Base-by-base conservation (phyloP, 2,888 invertebrate genomes). In the Yponomeuta plumbellus region DNA sequence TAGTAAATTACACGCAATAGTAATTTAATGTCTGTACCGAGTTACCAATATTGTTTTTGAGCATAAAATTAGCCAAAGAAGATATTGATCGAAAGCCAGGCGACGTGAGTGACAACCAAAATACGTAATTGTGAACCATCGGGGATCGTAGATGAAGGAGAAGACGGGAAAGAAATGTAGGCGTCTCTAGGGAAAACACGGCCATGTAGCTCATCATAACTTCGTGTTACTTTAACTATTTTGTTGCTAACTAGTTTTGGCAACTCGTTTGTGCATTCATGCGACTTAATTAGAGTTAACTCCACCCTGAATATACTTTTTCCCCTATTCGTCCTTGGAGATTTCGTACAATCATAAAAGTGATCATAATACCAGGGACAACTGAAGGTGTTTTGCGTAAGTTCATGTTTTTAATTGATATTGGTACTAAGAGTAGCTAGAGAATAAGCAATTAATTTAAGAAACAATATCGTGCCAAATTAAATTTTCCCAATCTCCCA, bases 181-280 rank as follows among this genome's bases (percentile, higher is more conserved):
- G 17, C 17, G 8, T 34, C 58, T 21, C 59, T 1, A 17, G 66
- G 63, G 67, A 56, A 57, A 22, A 22, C 44, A 52, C 57, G 20
- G 74, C 67, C 70, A 71, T 69, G 71, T 72, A 68, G 69, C 73
- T 79, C 76, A 78, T 80, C 77, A 81, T 80, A 85, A 80, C 76
- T 80, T 75, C 68, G 70, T 70, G 75, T 75, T 76, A 84, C 76
- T 81, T 84, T 80, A 83, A 84, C 83, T 83, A 83, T 74, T 71
- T 80, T 80, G 81, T 84, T 80, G 77, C 77, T 83, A 84, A 86
- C 84, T 84, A 85, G 83, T 85, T 84, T 83, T 69, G 79, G 78
- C 72, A 84, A 85, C 81, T 85, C 77, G 80, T 85, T 81, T 78
- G 76, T 80, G 80, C 78, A 80, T 80, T 79, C 75, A 34, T 56